Percentiles rank a stretch among this genome's conserved stretches.
Conservation (phyloP, 2,888 invertebrate genomes). For the Lissonota sp. region DNA sequence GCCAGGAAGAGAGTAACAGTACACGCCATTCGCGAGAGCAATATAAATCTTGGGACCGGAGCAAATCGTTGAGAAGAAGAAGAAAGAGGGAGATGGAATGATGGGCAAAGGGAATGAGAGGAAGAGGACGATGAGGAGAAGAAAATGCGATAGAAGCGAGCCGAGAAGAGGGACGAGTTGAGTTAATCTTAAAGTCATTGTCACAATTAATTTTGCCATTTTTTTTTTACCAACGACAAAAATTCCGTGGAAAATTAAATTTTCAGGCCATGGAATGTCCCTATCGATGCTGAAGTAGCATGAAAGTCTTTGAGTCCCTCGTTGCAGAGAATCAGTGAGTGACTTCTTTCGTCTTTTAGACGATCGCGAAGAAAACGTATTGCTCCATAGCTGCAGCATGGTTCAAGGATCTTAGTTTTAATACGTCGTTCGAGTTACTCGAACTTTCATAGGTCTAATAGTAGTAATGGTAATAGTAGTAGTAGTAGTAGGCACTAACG, state of each 20-base stretch:
- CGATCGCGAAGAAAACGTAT: too few species aligned
- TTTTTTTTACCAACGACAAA: neutral
- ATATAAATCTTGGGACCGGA: conserved; percentile 69
- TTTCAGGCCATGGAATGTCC: too few species aligned
- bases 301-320: too few species aligned
- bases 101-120: conserved; percentile 16
- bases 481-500: conserved; percentile 13
- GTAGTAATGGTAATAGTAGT: conserved; percentile 18
- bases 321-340: too few species aligned
- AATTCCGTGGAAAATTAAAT: neutral
- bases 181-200: too few species aligned
- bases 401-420: too few species aligned
- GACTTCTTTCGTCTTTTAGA: too few species aligned
- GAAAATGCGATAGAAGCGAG: conserved; percentile 1
- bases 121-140: conserved; percentile 6
- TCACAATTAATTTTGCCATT: neutral
- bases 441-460: too few species aligned
- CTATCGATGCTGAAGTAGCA: too few species aligned
- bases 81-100: conserved; percentile 12
- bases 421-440: conserved; percentile 25
- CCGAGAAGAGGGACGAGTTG: conserved; percentile 8
- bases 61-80: conserved; percentile 65
- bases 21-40: conserved; percentile 73
- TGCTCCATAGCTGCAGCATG: too few species aligned
- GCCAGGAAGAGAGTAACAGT: conserved; percentile 78